phyloP scores from a whole-genome alignment of 2,888 invertebrate species.

The Andricus quercusramuli region DNA sequence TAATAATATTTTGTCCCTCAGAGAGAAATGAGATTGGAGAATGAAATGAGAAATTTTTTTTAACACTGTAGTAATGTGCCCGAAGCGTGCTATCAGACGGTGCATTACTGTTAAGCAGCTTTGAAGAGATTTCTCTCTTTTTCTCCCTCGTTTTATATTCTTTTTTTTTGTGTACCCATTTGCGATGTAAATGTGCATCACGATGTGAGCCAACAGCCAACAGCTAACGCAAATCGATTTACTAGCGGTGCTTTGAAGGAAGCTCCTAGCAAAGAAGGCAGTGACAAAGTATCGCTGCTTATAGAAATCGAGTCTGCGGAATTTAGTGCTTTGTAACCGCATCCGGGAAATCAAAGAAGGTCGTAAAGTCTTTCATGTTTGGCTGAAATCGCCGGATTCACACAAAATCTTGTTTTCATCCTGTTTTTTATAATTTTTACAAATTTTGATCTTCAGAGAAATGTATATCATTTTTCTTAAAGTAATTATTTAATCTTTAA shows the following conservation, averaged over 20 bases:
- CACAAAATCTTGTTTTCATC: background rate
- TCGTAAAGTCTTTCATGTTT: background rate
- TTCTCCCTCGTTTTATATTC: constrained; percentile 42
- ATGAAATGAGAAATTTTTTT: background rate
- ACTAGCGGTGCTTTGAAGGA: constrained; percentile 39
- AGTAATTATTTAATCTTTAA: background rate
- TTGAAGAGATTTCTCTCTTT: constrained; percentile 55
- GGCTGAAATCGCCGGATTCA: background rate
- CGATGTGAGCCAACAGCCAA: constrained; percentile 43
- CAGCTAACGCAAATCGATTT: constrained; percentile 38
- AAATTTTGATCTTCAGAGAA: background rate
- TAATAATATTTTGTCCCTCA: too few relatives aligned
- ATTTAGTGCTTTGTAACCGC: constrained; percentile 8
- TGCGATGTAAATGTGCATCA: constrained; percentile 58
- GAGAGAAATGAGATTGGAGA: background rate
- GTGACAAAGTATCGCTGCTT: constrained; percentile 21
- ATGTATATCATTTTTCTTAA: background rate
- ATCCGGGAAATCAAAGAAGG: constrained; percentile 22
- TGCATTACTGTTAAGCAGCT: constrained; percentile 61
- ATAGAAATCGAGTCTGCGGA: constrained; percentile 27
- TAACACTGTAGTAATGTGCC: background rate
- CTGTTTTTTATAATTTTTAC: background rate
- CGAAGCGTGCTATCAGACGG: constrained; percentile 33
- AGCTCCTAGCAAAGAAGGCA: constrained; percentile 33
- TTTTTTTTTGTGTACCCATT: constrained; percentile 59